phyloP scores from a whole-genome alignment of 2,113 vertebrate genomes.

The Tragelaphus imberbis region DNA sequence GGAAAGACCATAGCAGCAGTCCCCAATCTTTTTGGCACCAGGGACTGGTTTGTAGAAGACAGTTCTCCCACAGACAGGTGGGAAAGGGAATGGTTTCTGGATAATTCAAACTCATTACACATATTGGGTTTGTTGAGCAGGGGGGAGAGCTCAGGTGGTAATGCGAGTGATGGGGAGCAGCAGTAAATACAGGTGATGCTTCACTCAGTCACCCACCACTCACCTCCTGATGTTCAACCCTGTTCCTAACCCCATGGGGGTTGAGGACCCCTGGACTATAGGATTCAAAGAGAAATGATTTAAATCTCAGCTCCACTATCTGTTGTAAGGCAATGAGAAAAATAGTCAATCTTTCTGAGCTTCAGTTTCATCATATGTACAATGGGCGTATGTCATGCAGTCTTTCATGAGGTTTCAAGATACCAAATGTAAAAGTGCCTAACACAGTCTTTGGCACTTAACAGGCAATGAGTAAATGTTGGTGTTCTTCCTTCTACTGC shows the following conservation, averaged over 20 bases:
- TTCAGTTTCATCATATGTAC: not conserved
- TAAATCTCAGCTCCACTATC: not conserved
- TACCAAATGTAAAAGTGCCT: not conserved
- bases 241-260: not conserved
- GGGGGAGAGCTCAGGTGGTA: not conserved
- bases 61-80: not conserved
- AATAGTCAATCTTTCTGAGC: not conserved
- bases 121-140: not conserved
- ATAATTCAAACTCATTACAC: not conserved
- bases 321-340: not conserved
- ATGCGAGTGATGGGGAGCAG: not conserved
- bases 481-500: conserved; percentile 26
- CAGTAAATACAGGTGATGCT: not conserved
- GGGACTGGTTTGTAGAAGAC: not conserved
- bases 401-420: not conserved
- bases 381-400: not conserved
- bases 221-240: not conserved
- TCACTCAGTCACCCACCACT: not conserved
- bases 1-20: not conserved
- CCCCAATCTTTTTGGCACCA: not conserved
- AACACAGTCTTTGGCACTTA: not conserved
- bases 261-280: not conserved
- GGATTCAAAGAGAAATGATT: not conserved
- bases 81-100: not conserved
- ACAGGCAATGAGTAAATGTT: conserved; percentile 7